Evolutionary conservation across 2,888 invertebrate species (phyloP).

Genomic region (Ornithoptera alexandrae): DNA sequence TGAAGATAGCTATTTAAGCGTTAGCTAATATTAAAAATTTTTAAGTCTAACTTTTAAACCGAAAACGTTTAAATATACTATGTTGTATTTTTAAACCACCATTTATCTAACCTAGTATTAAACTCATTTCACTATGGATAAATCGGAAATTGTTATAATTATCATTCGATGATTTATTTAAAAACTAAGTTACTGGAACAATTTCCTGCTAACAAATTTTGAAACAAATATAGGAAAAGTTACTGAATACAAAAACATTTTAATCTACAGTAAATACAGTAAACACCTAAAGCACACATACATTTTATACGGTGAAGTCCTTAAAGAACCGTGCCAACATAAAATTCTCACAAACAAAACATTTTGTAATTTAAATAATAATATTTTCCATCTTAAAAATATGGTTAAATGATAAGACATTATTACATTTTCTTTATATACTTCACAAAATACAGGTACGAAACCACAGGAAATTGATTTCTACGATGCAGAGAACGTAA

Average conservation of each 20-base stretch:
- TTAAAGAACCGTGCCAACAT: background rate
- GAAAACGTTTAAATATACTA: background rate
- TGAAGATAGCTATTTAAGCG: background rate
- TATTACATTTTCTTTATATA: constrained; percentile 24
- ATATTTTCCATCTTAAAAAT: background rate
- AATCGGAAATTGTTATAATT: background rate
- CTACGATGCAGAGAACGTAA: constrained; percentile 59
- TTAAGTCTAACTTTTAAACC: background rate
- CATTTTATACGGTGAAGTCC: background rate
- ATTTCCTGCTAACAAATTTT: too few relatives aligned
- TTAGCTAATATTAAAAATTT: background rate
- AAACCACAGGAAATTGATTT: constrained; percentile 74
- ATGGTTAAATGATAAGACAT: background rate
- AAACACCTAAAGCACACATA: background rate
- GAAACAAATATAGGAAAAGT: too few relatives aligned
- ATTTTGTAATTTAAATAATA: background rate
- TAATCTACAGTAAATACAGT: background rate
- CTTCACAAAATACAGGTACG: constrained; percentile 59
- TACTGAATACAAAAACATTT: background rate
- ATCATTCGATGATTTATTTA: background rate
- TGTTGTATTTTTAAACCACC: background rate
- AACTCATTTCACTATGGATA: background rate
- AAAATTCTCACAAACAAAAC: background rate
- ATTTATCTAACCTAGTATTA: background rate
- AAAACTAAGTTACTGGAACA: too few relatives aligned